Conservation (phyloP, 2,113 vertebrate genomes). For the Crocuta crocuta region DNA sequence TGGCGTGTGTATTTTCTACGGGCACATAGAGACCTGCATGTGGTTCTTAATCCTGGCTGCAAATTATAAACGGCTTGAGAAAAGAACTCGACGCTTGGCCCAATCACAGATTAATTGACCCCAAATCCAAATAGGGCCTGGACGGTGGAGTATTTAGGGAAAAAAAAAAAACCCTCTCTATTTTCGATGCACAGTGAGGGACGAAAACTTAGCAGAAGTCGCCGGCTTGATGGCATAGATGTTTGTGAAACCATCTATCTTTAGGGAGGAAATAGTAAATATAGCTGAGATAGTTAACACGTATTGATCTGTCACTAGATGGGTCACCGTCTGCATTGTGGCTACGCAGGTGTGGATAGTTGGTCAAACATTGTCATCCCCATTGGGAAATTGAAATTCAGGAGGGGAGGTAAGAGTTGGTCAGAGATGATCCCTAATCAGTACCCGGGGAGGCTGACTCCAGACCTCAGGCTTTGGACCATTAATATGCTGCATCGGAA, state of each 20-base stretch:
- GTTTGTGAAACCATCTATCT: not conserved
- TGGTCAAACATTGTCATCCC: not conserved
- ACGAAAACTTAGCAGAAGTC: not conserved
- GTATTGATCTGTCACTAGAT: not conserved
- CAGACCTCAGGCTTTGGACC: not conserved
- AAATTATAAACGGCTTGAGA: not conserved
- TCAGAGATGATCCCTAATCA: not conserved
- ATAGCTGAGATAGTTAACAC: not conserved
- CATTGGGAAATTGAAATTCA: not conserved
- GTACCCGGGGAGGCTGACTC: not conserved
- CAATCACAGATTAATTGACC: not conserved
- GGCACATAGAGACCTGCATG: accelerated
- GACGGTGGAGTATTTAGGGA: not conserved
- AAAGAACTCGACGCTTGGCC: no score
- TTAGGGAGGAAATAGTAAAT: not conserved
- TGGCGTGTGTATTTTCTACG: not conserved
- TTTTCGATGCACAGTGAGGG: not conserved
- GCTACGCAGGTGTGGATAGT: not conserved
- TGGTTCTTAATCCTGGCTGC: not conserved
- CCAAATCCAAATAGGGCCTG: not conserved
- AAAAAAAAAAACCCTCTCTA: not conserved
- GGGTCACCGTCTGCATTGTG: not conserved
- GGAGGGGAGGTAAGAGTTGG: not conserved
- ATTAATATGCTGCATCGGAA: not conserved
- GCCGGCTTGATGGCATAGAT: not conserved